Conservation (phyloP, 2,888 invertebrate genomes). For the Cremastinae sp. region DNA sequence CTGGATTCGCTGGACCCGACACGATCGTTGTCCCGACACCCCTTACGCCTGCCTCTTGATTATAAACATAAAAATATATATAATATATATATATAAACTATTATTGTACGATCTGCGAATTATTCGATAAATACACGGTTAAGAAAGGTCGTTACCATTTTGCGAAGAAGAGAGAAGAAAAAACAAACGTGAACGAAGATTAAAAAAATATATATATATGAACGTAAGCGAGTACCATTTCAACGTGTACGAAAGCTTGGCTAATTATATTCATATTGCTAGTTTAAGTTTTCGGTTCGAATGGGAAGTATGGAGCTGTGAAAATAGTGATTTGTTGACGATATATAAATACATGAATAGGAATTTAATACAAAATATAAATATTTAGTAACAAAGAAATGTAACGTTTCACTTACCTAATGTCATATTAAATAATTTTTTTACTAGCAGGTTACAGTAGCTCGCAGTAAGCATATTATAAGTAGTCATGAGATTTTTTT, state of each 20-base stretch:
- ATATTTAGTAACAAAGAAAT: slow-evolving; percentile 73
- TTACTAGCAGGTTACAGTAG: too few species aligned
- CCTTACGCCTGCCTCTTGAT: slow-evolving; percentile 42
- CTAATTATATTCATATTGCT: slow-evolving; percentile 62
- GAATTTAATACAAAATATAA: slow-evolving; percentile 75
- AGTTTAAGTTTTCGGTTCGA: slow-evolving; percentile 70
- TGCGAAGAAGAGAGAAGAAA: slow-evolving; percentile 32
- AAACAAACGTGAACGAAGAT: slow-evolving; percentile 10
- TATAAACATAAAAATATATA: slow-evolving; percentile 37
- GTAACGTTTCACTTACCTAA: too few species aligned
- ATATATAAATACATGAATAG: slow-evolving; percentile 73
- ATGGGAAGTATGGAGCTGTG: slow-evolving; percentile 77
- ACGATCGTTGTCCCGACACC: slow-evolving; percentile 50
- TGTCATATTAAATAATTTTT: too few species aligned
- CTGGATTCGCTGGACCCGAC: slow-evolving; percentile 56
- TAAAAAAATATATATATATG: slow-evolving; percentile 33
- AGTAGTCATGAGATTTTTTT: too few species aligned
- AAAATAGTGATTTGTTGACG: slow-evolving; percentile 77
- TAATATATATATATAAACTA: slow-evolving; percentile 44
- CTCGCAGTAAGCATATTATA: too few species aligned
- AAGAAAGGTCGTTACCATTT: slow-evolving; percentile 46
- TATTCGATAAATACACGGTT: slow-evolving; percentile 33
- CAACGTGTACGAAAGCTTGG: slow-evolving; percentile 65
- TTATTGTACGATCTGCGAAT: slow-evolving; percentile 46
- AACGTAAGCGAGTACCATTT: slow-evolving; percentile 62